Evolutionary conservation across 2,888 invertebrate genomes (phyloP), one percentile per base, ranked within the genome.

Genomic region (Agrotis clavis): DNA sequence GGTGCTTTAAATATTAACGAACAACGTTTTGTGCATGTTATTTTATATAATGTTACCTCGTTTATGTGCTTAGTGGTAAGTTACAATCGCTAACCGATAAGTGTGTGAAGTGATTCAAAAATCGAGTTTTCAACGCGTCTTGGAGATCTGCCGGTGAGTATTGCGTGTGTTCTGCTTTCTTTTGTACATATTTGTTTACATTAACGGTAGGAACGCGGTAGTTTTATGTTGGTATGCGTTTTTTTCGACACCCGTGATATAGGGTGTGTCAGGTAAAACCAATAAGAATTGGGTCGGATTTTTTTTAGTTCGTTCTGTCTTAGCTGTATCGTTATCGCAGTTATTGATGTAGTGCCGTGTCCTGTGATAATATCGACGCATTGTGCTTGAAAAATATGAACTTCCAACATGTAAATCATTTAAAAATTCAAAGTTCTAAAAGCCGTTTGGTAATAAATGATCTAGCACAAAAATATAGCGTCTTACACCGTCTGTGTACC

Each of bases 41-140:
- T 91, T 92, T 90, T 89, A 88, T 90, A 93, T 92, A 90, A 91
- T 95, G 94, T 93, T 94, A 92, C 92, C 90, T 88, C 89, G 89
- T 92, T 90, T 89, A 89, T 90, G 95, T 95, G 95, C 96, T 95
- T 95, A 95, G 95, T 96, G 96, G 96, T 92, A 87, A 90, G 91
- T 90, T 91, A 89, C 86, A 90, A 85, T 92, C 89, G 92, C 93
- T 91, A 88, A 87, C 89, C 87, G 83, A 85, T 84, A 84, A 88
- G 90, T 91, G 91, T 92, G 92, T 91, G 91, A 91, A 92, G 94
- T 94, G 94, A 90, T 86, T 86, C 88, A 87, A 92, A 90, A 92
- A 90, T 91, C 89, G 90, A 86, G 86, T 89, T 86, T 79, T 79
- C 81, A 86, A 87, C 88, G 89, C 90, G 86, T 90, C 90, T 89